phyloP scores from a whole-genome alignment of 2,888 invertebrate genomes.

The Drosophila tanythrix region DNA sequence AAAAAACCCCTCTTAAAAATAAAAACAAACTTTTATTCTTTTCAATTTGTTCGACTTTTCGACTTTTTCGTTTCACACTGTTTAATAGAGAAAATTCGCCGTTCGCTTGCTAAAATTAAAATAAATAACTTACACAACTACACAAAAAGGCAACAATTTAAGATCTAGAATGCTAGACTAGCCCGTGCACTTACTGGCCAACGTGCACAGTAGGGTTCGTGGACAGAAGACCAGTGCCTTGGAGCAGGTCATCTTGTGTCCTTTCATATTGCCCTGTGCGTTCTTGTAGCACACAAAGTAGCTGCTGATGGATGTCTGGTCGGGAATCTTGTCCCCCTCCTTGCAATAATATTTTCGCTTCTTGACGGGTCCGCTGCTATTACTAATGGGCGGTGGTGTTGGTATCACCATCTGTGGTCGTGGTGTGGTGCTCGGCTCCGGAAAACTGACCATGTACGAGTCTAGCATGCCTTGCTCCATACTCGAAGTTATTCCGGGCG shows the following conservation, averaged over 20 bases:
- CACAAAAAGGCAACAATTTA: slow-evolving; percentile 20
- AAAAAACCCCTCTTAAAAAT: slow-evolving; percentile 5
- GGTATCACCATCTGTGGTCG: slow-evolving; percentile 30
- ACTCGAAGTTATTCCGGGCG: slow-evolving; percentile 26
- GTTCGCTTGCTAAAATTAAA: slow-evolving; percentile 50
- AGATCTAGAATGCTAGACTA: slow-evolving; percentile 27
- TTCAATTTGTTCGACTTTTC: background rate
- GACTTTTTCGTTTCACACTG: background rate
- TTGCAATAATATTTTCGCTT: slow-evolving; percentile 84
- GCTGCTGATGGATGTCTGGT: slow-evolving; percentile 84
- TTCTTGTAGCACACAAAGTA: slow-evolving; percentile 86
- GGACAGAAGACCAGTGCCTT: slow-evolving; percentile 85
- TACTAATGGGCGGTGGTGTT: slow-evolving; percentile 18
- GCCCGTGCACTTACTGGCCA: slow-evolving; percentile 82
- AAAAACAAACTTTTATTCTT: slow-evolving; percentile 9
- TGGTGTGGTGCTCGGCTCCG: slow-evolving; percentile 40
- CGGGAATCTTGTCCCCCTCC: slow-evolving; percentile 85
- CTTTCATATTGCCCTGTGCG: slow-evolving; percentile 83
- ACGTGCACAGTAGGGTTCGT: slow-evolving; percentile 85
- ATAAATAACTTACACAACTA: slow-evolving; percentile 67
- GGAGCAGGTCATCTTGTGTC: slow-evolving; percentile 85
- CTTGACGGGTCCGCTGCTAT: slow-evolving; percentile 49
- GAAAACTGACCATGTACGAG: slow-evolving; percentile 57
- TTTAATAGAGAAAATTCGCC: slow-evolving; percentile 25
- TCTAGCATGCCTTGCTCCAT: slow-evolving; percentile 67